Conservation (phyloP, 2,888 invertebrate genomes). For the Dicycla oo region DNA sequence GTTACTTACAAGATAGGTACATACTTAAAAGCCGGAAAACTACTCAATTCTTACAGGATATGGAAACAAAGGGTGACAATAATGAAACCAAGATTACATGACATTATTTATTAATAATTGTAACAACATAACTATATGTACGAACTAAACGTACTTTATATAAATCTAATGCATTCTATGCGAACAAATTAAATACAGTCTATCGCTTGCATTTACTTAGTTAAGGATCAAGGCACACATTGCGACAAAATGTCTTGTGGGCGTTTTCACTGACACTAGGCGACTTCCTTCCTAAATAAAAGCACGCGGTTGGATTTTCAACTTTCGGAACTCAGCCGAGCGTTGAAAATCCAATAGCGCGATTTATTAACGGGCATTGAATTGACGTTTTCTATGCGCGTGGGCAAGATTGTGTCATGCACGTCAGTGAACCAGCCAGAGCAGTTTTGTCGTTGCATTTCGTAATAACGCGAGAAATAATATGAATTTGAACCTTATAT, state of each 20-base stretch:
- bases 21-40: background rate
- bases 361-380: background rate
- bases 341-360: background rate
- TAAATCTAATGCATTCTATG: conserved; percentile 67
- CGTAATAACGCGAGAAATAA: conserved; percentile 1
- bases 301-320: background rate
- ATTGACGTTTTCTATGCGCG: background rate
- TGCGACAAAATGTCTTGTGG: conserved; percentile 1
- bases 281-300: too few species aligned
- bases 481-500: conserved; percentile 10
- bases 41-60: conserved; percentile 34
- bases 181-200: conserved; percentile 62
- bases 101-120: conserved; percentile 63
- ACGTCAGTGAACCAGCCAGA: background rate
- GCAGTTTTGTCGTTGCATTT: conserved; percentile 21
- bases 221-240: background rate
- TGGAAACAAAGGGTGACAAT: conserved; percentile 43
- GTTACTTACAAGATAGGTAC: background rate
- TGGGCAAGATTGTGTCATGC: background rate
- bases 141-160: conserved; percentile 61
- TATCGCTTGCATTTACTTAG: conserved; percentile 41
- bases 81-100: conserved; percentile 65
- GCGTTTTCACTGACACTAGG: too few species aligned
- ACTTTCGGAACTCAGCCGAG: background rate
- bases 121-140: conserved; percentile 52